Evolutionary conservation across 1,140 invertebrate genomes (phyloP).

Genomic region (Aphelenchoides fujianensis): DNA sequence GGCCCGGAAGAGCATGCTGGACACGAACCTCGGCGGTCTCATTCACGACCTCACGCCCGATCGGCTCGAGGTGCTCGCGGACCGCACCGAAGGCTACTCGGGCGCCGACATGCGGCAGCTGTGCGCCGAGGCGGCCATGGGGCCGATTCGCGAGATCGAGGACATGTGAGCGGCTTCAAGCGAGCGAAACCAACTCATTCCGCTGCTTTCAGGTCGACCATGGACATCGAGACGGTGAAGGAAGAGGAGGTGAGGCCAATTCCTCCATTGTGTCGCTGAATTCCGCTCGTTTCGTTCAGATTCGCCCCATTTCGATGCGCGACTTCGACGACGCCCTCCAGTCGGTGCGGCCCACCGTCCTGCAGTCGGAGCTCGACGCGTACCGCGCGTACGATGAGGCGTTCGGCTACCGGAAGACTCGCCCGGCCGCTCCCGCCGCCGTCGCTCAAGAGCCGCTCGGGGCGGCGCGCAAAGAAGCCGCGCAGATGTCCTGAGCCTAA

Average conservation of each 20-base stretch:
- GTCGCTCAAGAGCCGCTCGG: too few relatives aligned
- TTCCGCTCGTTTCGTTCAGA: slow-evolving; percentile 16
- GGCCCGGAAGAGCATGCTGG: slow-evolving; percentile 74
- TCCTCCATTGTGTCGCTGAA: slow-evolving; percentile 4
- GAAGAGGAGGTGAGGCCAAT: slow-evolving; percentile 38
- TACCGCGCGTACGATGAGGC: slow-evolving; percentile 22
- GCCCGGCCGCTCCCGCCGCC: too few relatives aligned
- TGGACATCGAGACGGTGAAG: too few relatives aligned
- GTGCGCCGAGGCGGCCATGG: slow-evolving; percentile 48
- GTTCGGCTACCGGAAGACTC: slow-evolving; percentile 23
- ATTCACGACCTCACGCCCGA: slow-evolving; percentile 71
- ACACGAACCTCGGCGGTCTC: slow-evolving; percentile 77
- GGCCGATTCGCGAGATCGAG: slow-evolving; percentile 46
- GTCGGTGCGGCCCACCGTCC: slow-evolving; percentile 20
- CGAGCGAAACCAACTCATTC: too few relatives aligned
- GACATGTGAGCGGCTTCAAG: too few relatives aligned
- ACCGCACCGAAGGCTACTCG: slow-evolving; percentile 72
- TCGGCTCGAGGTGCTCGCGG: slow-evolving; percentile 71
- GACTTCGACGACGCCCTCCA: slow-evolving; percentile 18
- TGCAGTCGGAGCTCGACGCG: neutral
- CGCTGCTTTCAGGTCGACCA: too few relatives aligned
- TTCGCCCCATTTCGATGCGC: slow-evolving; percentile 17
- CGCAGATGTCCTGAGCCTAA: neutral
- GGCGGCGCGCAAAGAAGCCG: too few relatives aligned
- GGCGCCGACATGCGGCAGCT: slow-evolving; percentile 51